Percentiles rank a stretch among this genome's conserved stretches.
Evolutionary conservation across 2,888 invertebrate genomes (phyloP).

Genomic region (Dioctria linearis): DNA sequence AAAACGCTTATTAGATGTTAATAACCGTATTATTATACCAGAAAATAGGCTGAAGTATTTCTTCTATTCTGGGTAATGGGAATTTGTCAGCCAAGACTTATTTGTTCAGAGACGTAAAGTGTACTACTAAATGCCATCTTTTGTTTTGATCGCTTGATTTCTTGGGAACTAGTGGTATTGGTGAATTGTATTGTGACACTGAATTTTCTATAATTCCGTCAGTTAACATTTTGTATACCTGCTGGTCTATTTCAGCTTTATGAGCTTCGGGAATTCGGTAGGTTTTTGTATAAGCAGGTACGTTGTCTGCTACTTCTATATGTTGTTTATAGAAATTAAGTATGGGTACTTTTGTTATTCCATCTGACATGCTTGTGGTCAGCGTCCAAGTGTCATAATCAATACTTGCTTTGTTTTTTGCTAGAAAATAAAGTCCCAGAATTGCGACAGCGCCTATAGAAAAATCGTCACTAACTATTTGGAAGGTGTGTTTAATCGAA

Average conservation of each 20-base stretch:
- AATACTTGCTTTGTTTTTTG: conserved; percentile 18
- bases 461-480: conserved; percentile 40
- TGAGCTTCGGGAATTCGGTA: conserved; percentile 59
- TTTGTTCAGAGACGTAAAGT: too few species aligned
- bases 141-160: too few species aligned
- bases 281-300: conserved; percentile 60
- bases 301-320: conserved; percentile 55
- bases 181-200: too few species aligned
- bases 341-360: background rate
- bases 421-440: conserved; percentile 29
- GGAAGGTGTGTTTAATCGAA: conserved; percentile 9
- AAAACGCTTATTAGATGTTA: too few species aligned
- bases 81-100: too few species aligned
- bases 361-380: background rate
- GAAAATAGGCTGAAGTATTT: too few species aligned
- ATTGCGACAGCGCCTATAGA: conserved; percentile 23
- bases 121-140: too few species aligned
- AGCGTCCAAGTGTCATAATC: conserved; percentile 39
- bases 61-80: too few species aligned
- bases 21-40: too few species aligned
- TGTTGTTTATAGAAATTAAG: conserved; percentile 42
- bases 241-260: conserved; percentile 59
- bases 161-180: too few species aligned
- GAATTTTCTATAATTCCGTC: too few species aligned
- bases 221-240: too few species aligned